Percentiles rank a stretch among this genome's conserved stretches.
Evolutionary conservation across 2,888 invertebrate species (phyloP).

Genomic region (Yponomeuta malinellus): DNA sequence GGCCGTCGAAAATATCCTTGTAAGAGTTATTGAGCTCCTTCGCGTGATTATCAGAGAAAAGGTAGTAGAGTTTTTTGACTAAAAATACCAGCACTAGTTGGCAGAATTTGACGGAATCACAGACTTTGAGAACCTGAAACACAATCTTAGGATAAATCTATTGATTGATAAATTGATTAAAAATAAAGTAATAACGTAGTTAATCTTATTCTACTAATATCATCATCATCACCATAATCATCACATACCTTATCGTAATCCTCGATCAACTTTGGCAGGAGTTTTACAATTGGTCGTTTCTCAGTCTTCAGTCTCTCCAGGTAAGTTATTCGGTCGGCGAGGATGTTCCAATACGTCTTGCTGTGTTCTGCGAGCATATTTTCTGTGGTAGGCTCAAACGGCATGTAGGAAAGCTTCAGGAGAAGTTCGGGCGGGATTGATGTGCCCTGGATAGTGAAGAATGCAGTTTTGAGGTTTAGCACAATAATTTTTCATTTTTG

Average conservation of each 20-base stretch:
- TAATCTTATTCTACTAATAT: no score
- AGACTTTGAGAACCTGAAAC: constrained; percentile 35
- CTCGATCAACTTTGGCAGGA: constrained; percentile 46
- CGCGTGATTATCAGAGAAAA: constrained; percentile 38
- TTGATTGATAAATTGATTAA: no score
- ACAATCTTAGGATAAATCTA: not conserved
- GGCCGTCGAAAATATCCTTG: constrained; percentile 38
- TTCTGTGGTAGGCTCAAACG: constrained; percentile 44
- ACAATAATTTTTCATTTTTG: not conserved
- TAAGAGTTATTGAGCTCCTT: constrained; percentile 38
- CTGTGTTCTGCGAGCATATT: constrained; percentile 42
- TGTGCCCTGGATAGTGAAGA: constrained; percentile 39
- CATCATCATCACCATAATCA: no score
- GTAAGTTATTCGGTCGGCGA: constrained; percentile 48
- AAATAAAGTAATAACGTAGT: no score
- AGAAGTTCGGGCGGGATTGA: constrained; percentile 46
- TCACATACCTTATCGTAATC: constrained; percentile 35
- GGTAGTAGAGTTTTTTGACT: constrained; percentile 46
- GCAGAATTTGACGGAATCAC: constrained; percentile 47
- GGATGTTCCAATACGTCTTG: constrained; percentile 60
- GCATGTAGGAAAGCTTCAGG: constrained; percentile 56
- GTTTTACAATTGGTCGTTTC: constrained; percentile 36
- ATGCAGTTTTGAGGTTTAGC: not conserved
- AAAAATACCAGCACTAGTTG: constrained; percentile 39
- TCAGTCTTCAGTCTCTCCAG: constrained; percentile 47